These are phyloP conservation scores for Drosophila meridionalis DNA, from an alignment of 2,888 invertebrate species.

Conservation along the genomic window DNA sequence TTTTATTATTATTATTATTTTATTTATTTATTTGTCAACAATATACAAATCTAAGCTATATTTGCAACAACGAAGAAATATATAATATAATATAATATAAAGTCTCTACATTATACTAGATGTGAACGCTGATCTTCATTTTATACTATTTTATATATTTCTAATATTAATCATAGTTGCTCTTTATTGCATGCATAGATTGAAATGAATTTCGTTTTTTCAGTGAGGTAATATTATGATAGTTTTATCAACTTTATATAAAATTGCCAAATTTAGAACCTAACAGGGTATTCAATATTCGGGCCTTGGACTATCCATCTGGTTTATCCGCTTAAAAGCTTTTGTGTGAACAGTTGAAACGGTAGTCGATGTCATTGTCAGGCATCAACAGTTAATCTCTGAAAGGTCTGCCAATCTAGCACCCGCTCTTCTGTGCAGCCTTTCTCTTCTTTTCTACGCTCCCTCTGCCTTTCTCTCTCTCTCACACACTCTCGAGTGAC, in stretches of 20 bases:
- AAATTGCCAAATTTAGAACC: too few relatives aligned
- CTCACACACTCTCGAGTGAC: slow-evolving; percentile 27
- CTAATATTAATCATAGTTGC: neutral
- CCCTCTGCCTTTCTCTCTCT: slow-evolving; percentile 21
- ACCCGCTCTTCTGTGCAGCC: slow-evolving; percentile 23
- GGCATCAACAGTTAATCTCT: slow-evolving; percentile 61
- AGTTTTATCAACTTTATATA: neutral
- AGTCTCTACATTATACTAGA: too few relatives aligned
- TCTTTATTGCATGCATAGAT: neutral
- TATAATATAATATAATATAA: neutral
- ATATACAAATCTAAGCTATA: neutral
- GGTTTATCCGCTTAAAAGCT: slow-evolving; percentile 5
- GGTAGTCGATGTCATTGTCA: slow-evolving; percentile 27
- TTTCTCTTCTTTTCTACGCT: slow-evolving; percentile 23
- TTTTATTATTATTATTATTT: too few relatives aligned
- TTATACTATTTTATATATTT: neutral
- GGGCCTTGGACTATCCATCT: neutral
- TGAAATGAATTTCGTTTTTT: neutral
- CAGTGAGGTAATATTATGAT: neutral
- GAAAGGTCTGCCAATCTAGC: slow-evolving; percentile 57
- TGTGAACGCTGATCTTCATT: too few relatives aligned
- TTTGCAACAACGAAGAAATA: too few relatives aligned
- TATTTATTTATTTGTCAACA: neutral
- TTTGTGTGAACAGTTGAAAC: slow-evolving; percentile 22
- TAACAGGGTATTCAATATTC: neutral